Percentiles rank a stretch among this genome's conserved stretches.
These are phyloP conservation scores for Drosophila algonquin DNA, from an alignment of 2,888 invertebrate genomes.

Conservation along the genomic window DNA sequence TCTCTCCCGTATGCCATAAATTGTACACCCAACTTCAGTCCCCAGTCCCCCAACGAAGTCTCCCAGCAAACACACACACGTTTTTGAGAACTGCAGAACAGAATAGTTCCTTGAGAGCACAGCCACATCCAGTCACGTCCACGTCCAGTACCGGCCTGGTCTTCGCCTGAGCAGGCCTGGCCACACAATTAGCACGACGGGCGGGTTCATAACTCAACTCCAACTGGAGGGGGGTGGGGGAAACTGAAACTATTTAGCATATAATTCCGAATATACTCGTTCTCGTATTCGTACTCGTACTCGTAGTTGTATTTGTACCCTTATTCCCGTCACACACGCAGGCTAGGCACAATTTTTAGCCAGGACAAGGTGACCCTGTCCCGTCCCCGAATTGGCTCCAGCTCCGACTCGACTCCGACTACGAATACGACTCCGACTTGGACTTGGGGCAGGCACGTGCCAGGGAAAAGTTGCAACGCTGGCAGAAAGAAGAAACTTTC, in stretches of 20 bases:
- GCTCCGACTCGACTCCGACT: background rate
- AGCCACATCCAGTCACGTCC: constrained; percentile 20
- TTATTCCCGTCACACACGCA: constrained; percentile 51
- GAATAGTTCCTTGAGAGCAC: background rate
- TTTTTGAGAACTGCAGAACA: background rate
- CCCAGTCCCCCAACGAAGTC: background rate
- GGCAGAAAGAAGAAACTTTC: constrained; percentile 54
- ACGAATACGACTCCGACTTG: constrained; percentile 26
- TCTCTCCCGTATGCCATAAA: background rate
- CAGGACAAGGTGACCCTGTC: background rate
- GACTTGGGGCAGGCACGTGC: constrained; percentile 48
- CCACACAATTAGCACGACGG: constrained; percentile 70
- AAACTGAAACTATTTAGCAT: constrained; percentile 66
- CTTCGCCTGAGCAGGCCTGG: constrained; percentile 13
- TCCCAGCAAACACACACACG: background rate
- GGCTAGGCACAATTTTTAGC: constrained; percentile 21
- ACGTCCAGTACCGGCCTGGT: background rate
- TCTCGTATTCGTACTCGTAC: constrained; percentile 5
- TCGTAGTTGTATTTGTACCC: constrained; percentile 7
- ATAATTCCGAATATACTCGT: constrained; percentile 38
- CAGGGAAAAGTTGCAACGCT: constrained; percentile 42
- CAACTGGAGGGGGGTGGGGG: constrained; percentile 4
- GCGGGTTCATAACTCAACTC: constrained; percentile 53
- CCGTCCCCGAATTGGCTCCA: background rate
- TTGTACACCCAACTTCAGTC: constrained; percentile 3